phyloP scores from a whole-genome alignment of 2,113 vertebrate genomes.

The Bombycilla garrulus region DNA sequence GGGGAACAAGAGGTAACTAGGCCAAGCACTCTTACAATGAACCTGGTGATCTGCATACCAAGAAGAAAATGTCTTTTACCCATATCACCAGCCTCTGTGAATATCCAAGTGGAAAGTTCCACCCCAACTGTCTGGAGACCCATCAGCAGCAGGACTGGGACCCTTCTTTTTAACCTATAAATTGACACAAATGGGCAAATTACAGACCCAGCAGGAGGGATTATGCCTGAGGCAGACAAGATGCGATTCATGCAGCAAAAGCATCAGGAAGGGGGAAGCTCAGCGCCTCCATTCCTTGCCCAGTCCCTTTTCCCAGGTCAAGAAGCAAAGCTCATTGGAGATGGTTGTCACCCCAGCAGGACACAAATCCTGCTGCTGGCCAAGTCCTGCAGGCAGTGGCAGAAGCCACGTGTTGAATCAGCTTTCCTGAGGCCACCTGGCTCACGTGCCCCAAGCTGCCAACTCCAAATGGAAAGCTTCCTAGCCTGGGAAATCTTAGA shows the following conservation, averaged over 20 bases:
- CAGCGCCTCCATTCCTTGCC: not conserved
- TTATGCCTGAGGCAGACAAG: not conserved
- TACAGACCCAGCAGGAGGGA: conserved; percentile 12
- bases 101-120: not conserved
- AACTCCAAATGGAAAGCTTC: conserved; percentile 23
- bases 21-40: conserved; percentile 9
- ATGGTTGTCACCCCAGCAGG: not conserved
- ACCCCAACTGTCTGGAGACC: conserved; percentile 14
- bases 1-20: conserved; percentile 7
- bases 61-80: not conserved
- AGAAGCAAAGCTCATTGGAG: conserved; percentile 18
- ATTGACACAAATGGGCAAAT: conserved; percentile 54
- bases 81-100: not conserved
- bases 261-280: not conserved
- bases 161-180: conserved; percentile 53
- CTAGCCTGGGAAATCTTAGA: not conserved
- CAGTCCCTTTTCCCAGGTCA: conserved; percentile 16
- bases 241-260: not conserved
- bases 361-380: not conserved
- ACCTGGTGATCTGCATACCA: not conserved
- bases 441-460: not conserved
- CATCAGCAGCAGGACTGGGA: not conserved
- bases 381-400: not conserved
- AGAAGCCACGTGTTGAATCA: conserved; percentile 36
- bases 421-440: conserved; percentile 45